These are phyloP conservation scores for Falco columbarius DNA, from an alignment of 2,797 vertebrate species.

Conservation along the genomic window DNA sequence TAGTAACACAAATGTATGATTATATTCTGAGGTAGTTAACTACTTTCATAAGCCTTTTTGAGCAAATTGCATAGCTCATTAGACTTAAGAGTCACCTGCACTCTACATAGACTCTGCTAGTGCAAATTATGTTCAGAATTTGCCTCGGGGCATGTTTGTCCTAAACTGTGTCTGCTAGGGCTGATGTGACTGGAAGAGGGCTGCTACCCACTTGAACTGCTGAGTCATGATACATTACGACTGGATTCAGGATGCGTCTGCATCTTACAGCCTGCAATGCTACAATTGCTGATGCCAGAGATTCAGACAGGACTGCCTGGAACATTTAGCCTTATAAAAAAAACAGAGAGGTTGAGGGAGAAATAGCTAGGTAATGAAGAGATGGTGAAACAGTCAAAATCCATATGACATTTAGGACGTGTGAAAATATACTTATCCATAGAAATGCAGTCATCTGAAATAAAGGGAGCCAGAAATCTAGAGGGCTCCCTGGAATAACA, in stretches of 20 bases:
- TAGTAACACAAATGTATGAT: conserved; percentile 68
- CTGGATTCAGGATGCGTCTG: neutral
- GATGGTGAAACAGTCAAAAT: neutral
- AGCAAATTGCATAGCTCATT: conserved; percentile 56
- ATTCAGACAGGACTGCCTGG: neutral
- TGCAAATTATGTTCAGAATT: neutral
- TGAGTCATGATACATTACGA: neutral
- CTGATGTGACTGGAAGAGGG: neutral
- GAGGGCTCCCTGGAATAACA: neutral
- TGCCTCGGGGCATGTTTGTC: neutral
- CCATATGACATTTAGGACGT: neutral
- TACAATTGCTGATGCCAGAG: neutral
- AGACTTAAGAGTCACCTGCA: conserved; percentile 26
- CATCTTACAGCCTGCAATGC: neutral
- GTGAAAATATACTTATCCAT: neutral
- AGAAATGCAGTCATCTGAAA: neutral
- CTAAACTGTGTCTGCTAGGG: neutral
- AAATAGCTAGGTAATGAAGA: neutral
- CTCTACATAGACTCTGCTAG: neutral
- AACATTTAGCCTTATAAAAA: neutral
- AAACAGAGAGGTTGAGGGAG: neutral
- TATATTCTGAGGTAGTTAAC: conserved; percentile 53
- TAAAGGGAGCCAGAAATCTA: neutral
- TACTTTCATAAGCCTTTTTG: conserved; percentile 47
- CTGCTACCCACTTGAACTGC: neutral